Percentiles rank a stretch among this genome's conserved stretches.
These are phyloP conservation scores for Chironomus tepperi DNA, from an alignment of 1,140 invertebrate species.

Conservation along the genomic window DNA sequence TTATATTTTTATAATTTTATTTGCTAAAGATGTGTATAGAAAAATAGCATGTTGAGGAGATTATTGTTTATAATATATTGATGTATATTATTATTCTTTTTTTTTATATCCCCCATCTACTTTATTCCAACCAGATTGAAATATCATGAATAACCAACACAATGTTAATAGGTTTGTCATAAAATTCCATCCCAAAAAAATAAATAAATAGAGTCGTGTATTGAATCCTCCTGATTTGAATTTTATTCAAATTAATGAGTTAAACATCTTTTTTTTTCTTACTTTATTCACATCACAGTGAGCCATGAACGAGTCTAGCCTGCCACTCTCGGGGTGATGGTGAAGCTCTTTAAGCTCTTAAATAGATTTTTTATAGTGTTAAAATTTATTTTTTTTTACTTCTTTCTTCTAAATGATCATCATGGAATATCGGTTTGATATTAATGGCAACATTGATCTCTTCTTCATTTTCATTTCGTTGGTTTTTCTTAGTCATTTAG, in stretches of 20 bases:
- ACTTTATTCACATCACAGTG: neutral
- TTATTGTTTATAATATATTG: too few species aligned
- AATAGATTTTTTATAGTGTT: slow-evolving; percentile 9
- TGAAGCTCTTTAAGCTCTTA: slow-evolving; percentile 4
- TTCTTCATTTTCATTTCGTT: neutral
- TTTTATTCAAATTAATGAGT: slow-evolving; percentile 10
- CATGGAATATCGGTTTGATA: neutral
- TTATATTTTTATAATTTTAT: too few species aligned
- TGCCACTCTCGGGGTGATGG: slow-evolving; percentile 4
- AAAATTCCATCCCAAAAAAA: neutral
- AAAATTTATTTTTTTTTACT: neutral
- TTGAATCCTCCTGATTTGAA: neutral
- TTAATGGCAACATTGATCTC: slow-evolving; percentile 24
- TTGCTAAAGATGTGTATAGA: too few species aligned
- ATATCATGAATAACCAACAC: neutral
- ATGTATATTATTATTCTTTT: too few species aligned
- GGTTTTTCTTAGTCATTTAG: too few species aligned
- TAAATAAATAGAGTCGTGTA: too few species aligned
- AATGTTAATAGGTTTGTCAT: slow-evolving; percentile 14
- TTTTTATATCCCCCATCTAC: too few species aligned
- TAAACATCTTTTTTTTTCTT: slow-evolving; percentile 5
- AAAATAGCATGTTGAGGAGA: too few species aligned
- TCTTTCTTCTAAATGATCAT: slow-evolving; percentile 18
- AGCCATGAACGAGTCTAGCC: neutral
- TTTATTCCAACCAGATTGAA: too few species aligned